A percentile compares a stretch with the other conserved stretches of the same genome.
Evolutionary conservation across 2,888 invertebrate species (phyloP).

Genomic region (Drosophila pseudotalamancana): DNA sequence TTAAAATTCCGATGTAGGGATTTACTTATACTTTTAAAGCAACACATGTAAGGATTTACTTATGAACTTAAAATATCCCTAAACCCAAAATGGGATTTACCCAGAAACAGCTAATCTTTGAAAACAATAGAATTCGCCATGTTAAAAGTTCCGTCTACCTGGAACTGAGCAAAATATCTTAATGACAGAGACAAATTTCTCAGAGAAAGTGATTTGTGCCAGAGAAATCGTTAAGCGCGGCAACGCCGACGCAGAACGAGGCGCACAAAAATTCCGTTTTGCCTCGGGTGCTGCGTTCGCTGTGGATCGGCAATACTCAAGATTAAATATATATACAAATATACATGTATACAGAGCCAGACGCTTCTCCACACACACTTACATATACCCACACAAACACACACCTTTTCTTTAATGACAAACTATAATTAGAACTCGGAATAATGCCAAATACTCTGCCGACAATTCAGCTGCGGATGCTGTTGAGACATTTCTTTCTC

Average conservation of each 20-base stretch:
- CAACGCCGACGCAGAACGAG: conserved; percentile 60
- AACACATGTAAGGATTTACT: too few relatives aligned
- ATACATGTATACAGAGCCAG: conserved; percentile 16
- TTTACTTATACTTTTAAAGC: too few relatives aligned
- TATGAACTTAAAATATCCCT: too few relatives aligned
- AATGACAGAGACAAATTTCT: conserved; percentile 37
- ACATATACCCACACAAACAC: conserved; percentile 32
- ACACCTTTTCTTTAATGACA: conserved; percentile 76
- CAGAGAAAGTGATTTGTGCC: conserved; percentile 46
- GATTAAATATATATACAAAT: conserved; percentile 10
- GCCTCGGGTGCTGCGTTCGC: conserved; percentile 24
- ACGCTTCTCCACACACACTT: conserved; percentile 43
- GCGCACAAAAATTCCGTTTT: conserved; percentile 18
- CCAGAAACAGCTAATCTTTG: neutral
- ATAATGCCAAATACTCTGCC: conserved; percentile 81
- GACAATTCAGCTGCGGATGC: conserved; percentile 50
- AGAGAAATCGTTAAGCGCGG: conserved; percentile 57
- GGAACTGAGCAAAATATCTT: conserved; percentile 13
- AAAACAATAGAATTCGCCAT: neutral
- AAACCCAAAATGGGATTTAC: neutral
- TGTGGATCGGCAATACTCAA: conserved; percentile 17
- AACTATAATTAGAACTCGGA: conserved; percentile 80
- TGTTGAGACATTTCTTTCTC: conserved; percentile 26
- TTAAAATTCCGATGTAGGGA: too few relatives aligned
- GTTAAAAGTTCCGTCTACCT: conserved; percentile 12